Evolutionary conservation across 2,888 invertebrate genomes (phyloP).

Genomic region (Gerris lacustris): DNA sequence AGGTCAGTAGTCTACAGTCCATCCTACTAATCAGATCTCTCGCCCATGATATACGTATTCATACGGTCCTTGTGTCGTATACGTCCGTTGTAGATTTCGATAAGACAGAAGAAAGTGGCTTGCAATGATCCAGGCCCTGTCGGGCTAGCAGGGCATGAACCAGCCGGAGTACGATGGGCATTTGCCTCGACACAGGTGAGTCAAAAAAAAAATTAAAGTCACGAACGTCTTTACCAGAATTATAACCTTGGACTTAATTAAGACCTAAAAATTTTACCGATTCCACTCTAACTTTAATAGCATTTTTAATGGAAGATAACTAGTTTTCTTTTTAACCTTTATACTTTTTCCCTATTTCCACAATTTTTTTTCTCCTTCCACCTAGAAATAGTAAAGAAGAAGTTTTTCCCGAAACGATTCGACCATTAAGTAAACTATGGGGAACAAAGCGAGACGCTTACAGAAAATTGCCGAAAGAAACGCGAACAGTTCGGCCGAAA

Average conservation of each 20-base stretch:
- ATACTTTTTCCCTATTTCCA: neutral
- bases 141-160: neutral
- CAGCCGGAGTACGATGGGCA: conserved; percentile 39
- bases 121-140: neutral
- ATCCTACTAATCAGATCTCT: neutral
- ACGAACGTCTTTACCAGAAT: neutral
- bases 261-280: neutral
- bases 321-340: neutral
- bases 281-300: conserved; percentile 7
- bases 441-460: conserved; percentile 1
- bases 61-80: neutral
- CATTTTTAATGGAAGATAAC: conserved; percentile 11
- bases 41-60: neutral
- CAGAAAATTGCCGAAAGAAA: neutral
- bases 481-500: neutral
- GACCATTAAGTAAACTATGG: neutral
- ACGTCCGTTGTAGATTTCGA: neutral
- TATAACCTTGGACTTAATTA: neutral
- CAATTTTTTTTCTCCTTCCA: too few relatives aligned
- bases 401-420: neutral
- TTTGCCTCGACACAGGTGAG: conserved; percentile 43
- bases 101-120: neutral
- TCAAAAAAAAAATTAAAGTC: neutral
- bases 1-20: conserved; percentile 2
- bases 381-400: neutral